Conservation (phyloP, 2,113 vertebrate genomes). For the zebrafish (Danio rerio) region DNA sequence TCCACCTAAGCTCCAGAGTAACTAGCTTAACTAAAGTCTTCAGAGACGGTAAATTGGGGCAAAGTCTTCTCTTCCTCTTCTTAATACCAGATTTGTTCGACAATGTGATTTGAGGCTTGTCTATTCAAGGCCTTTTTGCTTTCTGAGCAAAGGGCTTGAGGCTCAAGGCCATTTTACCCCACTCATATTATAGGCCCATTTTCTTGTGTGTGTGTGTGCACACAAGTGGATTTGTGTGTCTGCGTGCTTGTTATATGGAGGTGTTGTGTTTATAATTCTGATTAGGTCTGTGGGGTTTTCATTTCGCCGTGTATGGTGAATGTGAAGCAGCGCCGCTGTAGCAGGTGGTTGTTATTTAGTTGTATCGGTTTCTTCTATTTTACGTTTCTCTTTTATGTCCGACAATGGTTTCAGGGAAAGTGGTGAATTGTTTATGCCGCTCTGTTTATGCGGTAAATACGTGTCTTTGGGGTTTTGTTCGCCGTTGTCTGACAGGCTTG, state of each 20-base stretch:
- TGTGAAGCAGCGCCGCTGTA: neutral
- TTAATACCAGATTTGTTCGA: slow-evolving; percentile 99
- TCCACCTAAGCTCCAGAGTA: slow-evolving; percentile 92
- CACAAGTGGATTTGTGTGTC: slow-evolving; percentile 89
- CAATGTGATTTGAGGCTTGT: slow-evolving; percentile 99
- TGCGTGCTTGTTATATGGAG: neutral
- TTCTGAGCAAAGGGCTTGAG: slow-evolving; percentile 94
- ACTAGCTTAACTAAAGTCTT: slow-evolving; percentile 99
- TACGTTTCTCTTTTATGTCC: slow-evolving; percentile 31
- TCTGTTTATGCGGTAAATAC: slow-evolving; percentile 49
- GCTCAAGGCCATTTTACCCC: slow-evolving; percentile 98
- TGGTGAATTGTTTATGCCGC: slow-evolving; percentile 12
- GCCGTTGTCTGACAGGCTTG: slow-evolving; percentile 73
- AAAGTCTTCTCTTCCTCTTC: slow-evolving; percentile 89
- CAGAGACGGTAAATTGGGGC: slow-evolving; percentile 99
- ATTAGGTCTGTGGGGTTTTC: neutral
- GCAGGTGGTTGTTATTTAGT: slow-evolving; percentile 22
- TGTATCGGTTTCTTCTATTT: slow-evolving; percentile 11
- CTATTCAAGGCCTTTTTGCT: slow-evolving; percentile 90
- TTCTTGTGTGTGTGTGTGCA: slow-evolving; percentile 88
- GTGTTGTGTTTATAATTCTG: neutral
- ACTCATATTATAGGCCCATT: slow-evolving; percentile 98
- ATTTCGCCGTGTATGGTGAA: neutral
- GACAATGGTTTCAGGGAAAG: slow-evolving; percentile 24
- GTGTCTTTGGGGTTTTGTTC: slow-evolving; percentile 60